These are phyloP conservation scores for Cyclargus thomasi DNA, from an alignment of 1,140 invertebrate genomes.

Conservation along the genomic window DNA sequence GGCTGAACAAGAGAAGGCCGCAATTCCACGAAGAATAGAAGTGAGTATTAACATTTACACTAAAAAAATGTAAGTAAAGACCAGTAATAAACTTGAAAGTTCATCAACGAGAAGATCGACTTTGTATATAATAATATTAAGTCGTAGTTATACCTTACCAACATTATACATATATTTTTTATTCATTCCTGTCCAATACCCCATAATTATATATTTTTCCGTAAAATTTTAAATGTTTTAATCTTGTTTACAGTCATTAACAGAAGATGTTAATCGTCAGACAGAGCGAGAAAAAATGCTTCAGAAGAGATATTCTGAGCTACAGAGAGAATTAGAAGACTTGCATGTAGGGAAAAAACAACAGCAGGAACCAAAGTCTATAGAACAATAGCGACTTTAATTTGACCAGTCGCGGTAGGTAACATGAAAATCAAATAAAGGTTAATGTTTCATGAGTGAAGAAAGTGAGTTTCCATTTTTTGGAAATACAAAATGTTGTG, in stretches of 20 bases:
- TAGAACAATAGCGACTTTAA: constrained; percentile 13
- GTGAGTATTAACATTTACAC: constrained; percentile 49
- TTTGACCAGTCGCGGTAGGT: neutral
- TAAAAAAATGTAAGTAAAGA: too few relatives aligned
- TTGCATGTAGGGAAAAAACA: constrained; percentile 47
- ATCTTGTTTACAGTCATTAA: constrained; percentile 79
- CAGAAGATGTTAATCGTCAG: constrained; percentile 95
- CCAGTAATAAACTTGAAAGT: too few relatives aligned
- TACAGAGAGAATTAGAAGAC: constrained; percentile 78
- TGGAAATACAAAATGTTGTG: too few relatives aligned
- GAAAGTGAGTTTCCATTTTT: too few relatives aligned
- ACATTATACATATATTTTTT: too few relatives aligned
- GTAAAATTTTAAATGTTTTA: constrained; percentile 11
- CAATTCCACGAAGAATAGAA: constrained; percentile 92
- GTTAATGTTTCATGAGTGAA: too few relatives aligned
- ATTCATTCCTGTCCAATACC: neutral
- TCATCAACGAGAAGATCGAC: too few relatives aligned
- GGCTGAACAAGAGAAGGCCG: constrained; percentile 91
- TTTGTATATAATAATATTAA: too few relatives aligned
- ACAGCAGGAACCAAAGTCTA: constrained; percentile 23
- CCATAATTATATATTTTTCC: neutral
- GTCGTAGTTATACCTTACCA: neutral
- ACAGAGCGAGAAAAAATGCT: constrained; percentile 91
- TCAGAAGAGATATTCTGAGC: constrained; percentile 86
- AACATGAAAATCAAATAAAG: neutral